Percentiles rank a stretch among this genome's conserved stretches.
Evolutionary conservation across 2,888 invertebrate species (phyloP).

Genomic region (Quadroppia sp.): DNA sequence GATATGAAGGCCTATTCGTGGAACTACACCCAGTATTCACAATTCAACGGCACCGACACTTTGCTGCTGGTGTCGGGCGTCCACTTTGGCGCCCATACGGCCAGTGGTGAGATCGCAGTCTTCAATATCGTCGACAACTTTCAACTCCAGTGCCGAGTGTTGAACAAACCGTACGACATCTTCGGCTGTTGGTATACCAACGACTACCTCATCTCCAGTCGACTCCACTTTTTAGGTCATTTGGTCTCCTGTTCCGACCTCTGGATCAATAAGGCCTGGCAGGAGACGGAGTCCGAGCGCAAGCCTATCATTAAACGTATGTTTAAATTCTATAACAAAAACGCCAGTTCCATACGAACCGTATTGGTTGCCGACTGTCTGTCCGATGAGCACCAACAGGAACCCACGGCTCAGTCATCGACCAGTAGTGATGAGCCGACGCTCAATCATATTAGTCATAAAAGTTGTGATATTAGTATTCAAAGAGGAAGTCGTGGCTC

Average conservation of each 20-base stretch:
- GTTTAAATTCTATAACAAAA: constrained; percentile 67
- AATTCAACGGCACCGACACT: constrained; percentile 76
- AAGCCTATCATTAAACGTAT: constrained; percentile 70
- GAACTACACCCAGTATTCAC: constrained; percentile 81
- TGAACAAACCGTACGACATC: constrained; percentile 79
- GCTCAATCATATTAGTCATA: background rate
- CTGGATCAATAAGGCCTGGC: constrained; percentile 63
- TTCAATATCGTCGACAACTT: constrained; percentile 64
- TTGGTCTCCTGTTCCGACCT: constrained; percentile 59
- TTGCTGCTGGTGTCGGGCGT: constrained; percentile 76
- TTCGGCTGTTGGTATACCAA: constrained; percentile 87
- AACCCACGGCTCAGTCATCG: no score
- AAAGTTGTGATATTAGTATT: background rate
- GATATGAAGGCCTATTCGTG: constrained; percentile 76
- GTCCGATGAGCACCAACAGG: background rate
- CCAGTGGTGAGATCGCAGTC: constrained; percentile 81
- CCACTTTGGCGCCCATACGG: constrained; percentile 71
- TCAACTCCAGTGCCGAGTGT: constrained; percentile 65
- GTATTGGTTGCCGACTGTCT: constrained; percentile 71
- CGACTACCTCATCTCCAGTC: constrained; percentile 71
- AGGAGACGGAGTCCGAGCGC: constrained; percentile 72
- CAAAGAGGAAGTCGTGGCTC: constrained; percentile 48
- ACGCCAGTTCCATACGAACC: constrained; percentile 71
- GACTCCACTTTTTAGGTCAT: constrained; percentile 73
- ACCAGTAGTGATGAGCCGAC: background rate